phyloP scores from a whole-genome alignment of 2,888 invertebrate species.

The Sphinx pinastri region DNA sequence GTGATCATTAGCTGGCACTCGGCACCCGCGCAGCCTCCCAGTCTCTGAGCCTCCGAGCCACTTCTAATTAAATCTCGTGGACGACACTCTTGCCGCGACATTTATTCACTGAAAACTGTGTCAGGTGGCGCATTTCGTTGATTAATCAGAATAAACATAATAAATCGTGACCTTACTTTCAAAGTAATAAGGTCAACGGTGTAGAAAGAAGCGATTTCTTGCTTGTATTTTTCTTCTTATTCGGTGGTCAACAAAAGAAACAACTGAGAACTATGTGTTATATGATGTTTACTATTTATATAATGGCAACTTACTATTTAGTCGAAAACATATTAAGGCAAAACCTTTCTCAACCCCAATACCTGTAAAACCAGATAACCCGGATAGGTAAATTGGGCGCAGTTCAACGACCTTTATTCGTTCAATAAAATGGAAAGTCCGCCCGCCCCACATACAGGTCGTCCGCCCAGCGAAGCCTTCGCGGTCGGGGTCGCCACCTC shows the following conservation, averaged over 20 bases:
- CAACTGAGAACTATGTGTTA: no score
- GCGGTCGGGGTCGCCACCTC: constrained; percentile 8
- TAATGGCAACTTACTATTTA: no score
- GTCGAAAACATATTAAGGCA: no score
- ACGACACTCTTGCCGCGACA: not conserved
- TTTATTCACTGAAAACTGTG: constrained; percentile 1
- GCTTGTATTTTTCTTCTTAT: no score
- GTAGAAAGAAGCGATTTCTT: not conserved
- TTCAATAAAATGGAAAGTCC: constrained; percentile 11
- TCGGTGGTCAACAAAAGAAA: no score
- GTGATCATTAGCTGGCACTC: constrained; percentile 16
- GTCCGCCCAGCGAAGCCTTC: constrained; percentile 2
- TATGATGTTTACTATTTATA: no score
- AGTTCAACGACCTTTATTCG: not conserved
- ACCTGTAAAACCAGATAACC: not conserved
- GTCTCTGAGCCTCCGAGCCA: not conserved
- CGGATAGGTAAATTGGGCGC: not conserved
- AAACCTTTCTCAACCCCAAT: not conserved
- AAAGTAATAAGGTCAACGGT: not conserved
- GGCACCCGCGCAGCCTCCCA: not conserved
- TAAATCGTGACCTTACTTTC: not conserved
- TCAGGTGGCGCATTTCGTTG: not conserved
- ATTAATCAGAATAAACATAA: not conserved
- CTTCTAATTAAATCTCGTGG: constrained; percentile 14
- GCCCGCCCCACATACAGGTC: constrained; percentile 10